phyloP scores from a whole-genome alignment of 2,888 invertebrate genomes.

The Diplolepis rosae region DNA sequence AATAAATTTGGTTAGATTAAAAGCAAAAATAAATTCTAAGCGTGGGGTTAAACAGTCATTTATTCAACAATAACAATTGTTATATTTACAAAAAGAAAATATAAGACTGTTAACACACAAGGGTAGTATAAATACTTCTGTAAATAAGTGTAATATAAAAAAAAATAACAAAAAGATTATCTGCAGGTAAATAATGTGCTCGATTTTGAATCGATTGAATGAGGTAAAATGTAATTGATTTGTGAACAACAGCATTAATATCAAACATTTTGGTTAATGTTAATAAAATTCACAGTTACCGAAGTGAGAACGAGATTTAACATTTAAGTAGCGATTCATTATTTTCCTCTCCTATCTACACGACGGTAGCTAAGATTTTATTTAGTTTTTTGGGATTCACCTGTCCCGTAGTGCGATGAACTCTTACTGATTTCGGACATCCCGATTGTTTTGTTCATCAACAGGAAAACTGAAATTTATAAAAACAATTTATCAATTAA shows the following conservation, averaged over 20 bases:
- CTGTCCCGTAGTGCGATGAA: slow-evolving; percentile 84
- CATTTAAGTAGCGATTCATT: not conserved
- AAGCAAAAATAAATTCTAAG: no score
- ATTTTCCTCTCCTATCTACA: slow-evolving; percentile 9
- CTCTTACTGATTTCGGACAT: slow-evolving; percentile 90
- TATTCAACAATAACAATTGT: slow-evolving; percentile 63
- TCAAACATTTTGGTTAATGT: slow-evolving; percentile 11
- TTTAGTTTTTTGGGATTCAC: slow-evolving; percentile 75
- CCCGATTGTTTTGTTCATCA: slow-evolving; percentile 86
- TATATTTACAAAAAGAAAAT: slow-evolving; percentile 57
- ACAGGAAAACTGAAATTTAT: slow-evolving; percentile 80
- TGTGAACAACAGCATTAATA: slow-evolving; percentile 13
- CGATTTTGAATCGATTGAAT: slow-evolving; percentile 2
- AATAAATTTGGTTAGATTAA: not conserved
- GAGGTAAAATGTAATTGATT: slow-evolving; percentile 10
- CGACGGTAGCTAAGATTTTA: slow-evolving; percentile 40
- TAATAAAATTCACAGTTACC: not conserved
- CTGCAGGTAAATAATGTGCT: slow-evolving; percentile 35
- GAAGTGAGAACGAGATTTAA: not conserved
- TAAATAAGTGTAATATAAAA: slow-evolving; percentile 32
- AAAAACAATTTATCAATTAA: not conserved
- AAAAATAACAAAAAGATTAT: slow-evolving; percentile 44
- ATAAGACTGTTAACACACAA: slow-evolving; percentile 41
- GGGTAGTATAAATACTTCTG: slow-evolving; percentile 7
- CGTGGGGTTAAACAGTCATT: slow-evolving; percentile 56